Conservation (phyloP, 1,140 invertebrate genomes). For the Aphis craccivora region DNA sequence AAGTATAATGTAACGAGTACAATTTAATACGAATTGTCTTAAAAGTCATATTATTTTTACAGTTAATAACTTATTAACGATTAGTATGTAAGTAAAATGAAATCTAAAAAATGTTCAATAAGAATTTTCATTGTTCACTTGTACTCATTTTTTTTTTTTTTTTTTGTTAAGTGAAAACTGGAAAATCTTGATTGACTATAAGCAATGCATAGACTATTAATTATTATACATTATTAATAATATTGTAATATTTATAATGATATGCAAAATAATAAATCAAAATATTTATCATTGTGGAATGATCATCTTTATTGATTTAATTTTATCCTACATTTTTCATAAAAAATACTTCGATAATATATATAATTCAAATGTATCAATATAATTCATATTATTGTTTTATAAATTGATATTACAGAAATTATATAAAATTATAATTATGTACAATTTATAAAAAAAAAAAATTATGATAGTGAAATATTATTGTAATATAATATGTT, state of each 20-base stretch:
- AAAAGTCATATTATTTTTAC: not conserved
- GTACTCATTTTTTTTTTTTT: conserved; percentile 43
- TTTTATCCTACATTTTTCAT: not conserved
- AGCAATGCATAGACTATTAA: conserved; percentile 32
- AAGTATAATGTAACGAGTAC: conserved; percentile 2
- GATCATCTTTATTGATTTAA: not conserved
- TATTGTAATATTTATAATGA: conserved; percentile 34
- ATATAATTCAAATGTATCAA: not conserved
- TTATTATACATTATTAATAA: conserved; percentile 52
- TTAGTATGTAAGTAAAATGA: conserved; percentile 18
- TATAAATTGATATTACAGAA: not conserved
- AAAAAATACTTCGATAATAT: not conserved
- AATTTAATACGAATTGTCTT: not conserved
- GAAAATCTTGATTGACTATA: conserved; percentile 50
- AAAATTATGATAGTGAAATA: not conserved
- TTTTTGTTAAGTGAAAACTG: conserved; percentile 44
- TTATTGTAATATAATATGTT: not conserved
- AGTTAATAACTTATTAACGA: conserved; percentile 40
- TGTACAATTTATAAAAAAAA: not conserved
- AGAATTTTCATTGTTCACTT: conserved; percentile 55
- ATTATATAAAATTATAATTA: not conserved
- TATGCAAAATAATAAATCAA: conserved; percentile 56
- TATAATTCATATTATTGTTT: not conserved
- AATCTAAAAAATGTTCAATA: conserved; percentile 27
- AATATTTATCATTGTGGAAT: conserved; percentile 46